Percentiles rank a stretch among this genome's conserved stretches.
These are phyloP conservation scores for Carassius carassius DNA, from an alignment of 2,113 vertebrate species.

Conservation along the genomic window DNA sequence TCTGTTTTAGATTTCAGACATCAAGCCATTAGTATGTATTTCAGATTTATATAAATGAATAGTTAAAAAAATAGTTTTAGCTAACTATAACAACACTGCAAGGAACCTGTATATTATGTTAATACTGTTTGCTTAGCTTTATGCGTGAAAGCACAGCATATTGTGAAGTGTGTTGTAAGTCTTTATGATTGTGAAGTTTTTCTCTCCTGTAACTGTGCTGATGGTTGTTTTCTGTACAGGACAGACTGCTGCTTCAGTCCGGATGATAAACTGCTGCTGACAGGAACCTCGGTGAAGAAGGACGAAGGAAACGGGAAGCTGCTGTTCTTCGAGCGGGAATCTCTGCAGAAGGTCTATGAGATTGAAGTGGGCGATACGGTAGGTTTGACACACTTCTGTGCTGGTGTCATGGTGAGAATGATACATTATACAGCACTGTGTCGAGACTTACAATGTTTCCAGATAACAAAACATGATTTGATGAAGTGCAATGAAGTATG, in stretches of 20 bases:
- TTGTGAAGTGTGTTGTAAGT: too few relatives aligned
- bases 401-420: too few relatives aligned
- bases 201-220: too few relatives aligned
- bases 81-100: too few relatives aligned
- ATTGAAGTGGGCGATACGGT: conserved; percentile 92
- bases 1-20: neutral
- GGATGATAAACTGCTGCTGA: conserved; percentile 91
- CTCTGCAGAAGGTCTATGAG: conserved; percentile 88
- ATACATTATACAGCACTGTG: neutral
- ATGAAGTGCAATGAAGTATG: neutral
- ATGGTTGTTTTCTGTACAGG: conserved; percentile 68
- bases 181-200: too few relatives aligned
- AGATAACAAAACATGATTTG: neutral
- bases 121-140: too few relatives aligned
- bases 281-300: conserved; percentile 90
- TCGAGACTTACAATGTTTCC: neutral
- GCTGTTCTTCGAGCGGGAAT: conserved; percentile 85
- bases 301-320: conserved; percentile 88
- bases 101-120: too few relatives aligned
- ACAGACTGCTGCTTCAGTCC: conserved; percentile 98
- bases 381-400: conserved; percentile 63
- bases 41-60: too few relatives aligned
- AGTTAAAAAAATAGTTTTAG: too few relatives aligned
- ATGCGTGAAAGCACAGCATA: too few relatives aligned
- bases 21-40: too few relatives aligned